A percentile compares a stretch with the other conserved stretches of the same genome.
phyloP scores from a whole-genome alignment of 2,888 invertebrate species.

The Neria commutata region DNA sequence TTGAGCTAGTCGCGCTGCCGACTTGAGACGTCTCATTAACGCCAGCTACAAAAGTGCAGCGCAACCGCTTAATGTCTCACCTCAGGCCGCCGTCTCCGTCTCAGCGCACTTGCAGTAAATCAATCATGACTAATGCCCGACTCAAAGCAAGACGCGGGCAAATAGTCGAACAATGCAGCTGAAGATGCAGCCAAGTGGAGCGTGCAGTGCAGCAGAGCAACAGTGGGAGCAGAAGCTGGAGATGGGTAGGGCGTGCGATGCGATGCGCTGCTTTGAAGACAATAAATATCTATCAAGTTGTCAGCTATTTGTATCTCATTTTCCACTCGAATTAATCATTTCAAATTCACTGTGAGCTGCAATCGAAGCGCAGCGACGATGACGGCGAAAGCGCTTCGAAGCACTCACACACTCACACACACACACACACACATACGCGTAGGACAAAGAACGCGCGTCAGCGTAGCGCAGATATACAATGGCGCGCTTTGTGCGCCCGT shows the following conservation, averaged over 20 bases:
- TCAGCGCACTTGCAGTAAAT: background rate
- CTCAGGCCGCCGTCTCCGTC: no score
- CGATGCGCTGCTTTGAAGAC: conserved; percentile 19
- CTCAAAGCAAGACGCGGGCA: background rate
- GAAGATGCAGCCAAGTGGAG: no score
- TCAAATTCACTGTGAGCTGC: conserved; percentile 18
- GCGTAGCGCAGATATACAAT: background rate
- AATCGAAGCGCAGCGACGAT: no score
- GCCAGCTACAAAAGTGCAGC: background rate
- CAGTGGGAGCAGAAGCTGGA: no score
- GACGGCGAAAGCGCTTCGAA: background rate
- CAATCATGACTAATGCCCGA: background rate
- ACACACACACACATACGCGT: no score
- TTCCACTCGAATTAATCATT: conserved; percentile 43
- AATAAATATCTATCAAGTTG: conserved; percentile 42
- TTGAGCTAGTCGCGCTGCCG: no score
- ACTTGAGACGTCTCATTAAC: no score
- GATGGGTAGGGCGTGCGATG: no score
- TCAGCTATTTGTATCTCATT: conserved; percentile 45
- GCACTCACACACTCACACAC: no score
- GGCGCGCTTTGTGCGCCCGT: background rate
- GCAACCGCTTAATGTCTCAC: background rate
- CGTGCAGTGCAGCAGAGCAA: no score
- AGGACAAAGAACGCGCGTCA: background rate
- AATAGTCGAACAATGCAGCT: no score